Evolutionary conservation across 2,113 vertebrate species (phyloP).

Genomic region (Bolborhynchus lineola): DNA sequence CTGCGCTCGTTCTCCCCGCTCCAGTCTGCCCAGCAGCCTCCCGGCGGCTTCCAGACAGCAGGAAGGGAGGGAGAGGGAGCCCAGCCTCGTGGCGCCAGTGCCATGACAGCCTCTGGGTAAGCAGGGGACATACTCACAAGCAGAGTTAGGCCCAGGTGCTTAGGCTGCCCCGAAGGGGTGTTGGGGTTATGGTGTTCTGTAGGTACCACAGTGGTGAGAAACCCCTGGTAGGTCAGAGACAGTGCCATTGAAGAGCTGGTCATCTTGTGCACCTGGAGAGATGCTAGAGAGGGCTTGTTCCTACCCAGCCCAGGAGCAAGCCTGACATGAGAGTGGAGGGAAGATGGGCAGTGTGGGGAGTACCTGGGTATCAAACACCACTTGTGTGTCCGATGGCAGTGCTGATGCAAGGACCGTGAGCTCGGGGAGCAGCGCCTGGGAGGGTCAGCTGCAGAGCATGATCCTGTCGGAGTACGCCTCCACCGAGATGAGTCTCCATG

Average conservation of each 20-base stretch:
- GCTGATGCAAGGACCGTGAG: conserved; percentile 89
- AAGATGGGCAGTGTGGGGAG: not conserved
- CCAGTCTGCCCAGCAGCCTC: conserved; percentile 81
- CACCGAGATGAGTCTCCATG: conserved; percentile 98
- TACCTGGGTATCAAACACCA: not conserved
- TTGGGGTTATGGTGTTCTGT: not conserved
- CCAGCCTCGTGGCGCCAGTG: conserved; percentile 67
- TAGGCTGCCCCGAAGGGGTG: not conserved
- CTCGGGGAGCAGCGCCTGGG: conserved; percentile 95
- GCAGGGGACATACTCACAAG: not conserved
- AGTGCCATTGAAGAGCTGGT: not conserved
- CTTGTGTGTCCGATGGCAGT: conserved; percentile 58
- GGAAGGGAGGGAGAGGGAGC: conserved; percentile 61
- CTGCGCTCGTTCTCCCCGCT: conserved; percentile 90
- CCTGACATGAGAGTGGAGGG: not conserved
- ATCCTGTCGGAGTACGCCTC: conserved; percentile 95
- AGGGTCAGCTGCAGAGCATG: conserved; percentile 92
- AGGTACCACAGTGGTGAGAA: not conserved
- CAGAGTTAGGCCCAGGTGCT: not conserved
- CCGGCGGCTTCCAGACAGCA: conserved; percentile 46
- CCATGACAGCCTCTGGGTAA: conserved; percentile 90
- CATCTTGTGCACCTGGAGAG: not conserved
- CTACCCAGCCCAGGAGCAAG: not conserved
- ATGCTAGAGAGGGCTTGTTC: not conserved
- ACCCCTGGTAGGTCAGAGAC: not conserved